Conservation (phyloP, 2,888 invertebrate genomes). For the Aquatica leii region DNA sequence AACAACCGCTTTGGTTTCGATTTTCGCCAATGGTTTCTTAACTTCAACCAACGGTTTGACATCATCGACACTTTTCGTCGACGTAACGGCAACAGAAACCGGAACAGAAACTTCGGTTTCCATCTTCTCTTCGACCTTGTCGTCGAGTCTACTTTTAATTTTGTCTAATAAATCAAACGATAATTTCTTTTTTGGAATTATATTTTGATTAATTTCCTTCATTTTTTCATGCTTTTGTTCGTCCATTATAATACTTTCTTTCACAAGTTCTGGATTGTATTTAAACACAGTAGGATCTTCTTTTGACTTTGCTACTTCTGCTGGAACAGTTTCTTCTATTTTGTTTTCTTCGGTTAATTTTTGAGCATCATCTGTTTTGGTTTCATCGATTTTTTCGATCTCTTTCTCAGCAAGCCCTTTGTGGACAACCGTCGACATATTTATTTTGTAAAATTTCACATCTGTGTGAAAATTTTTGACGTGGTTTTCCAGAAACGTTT, state of each 20-base stretch:
- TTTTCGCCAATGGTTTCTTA: neutral
- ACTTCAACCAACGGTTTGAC: neutral
- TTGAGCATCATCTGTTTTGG: neutral
- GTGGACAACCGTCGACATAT: conserved; percentile 46
- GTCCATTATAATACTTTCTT: conserved; percentile 55
- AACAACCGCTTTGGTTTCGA: neutral
- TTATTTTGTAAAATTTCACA: conserved; percentile 58
- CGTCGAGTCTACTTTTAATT: conserved; percentile 43
- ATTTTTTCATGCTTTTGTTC: conserved; percentile 62
- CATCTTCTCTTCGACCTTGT: conserved; percentile 15
- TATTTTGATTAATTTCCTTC: conserved; percentile 60
- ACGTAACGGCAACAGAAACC: too few species aligned
- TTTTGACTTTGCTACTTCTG: conserved; percentile 7
- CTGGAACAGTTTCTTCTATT: conserved; percentile 2
- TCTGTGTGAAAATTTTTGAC: conserved; percentile 65
- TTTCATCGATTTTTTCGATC: neutral
- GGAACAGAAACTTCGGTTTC: neutral
- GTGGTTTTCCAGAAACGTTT: conserved; percentile 70
- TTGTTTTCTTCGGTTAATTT: neutral
- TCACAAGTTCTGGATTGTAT: conserved; percentile 18
- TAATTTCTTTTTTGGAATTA: conserved; percentile 48
- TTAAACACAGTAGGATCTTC: conserved; percentile 36
- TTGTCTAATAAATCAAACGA: conserved; percentile 52
- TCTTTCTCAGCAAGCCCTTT: neutral
- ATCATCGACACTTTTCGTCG: too few species aligned